A percentile compares a stretch with the other conserved stretches of the same genome.
These are phyloP conservation scores for Meloidogyne hapla DNA, from an alignment of 1,140 invertebrate genomes.

Conservation along the genomic window DNA sequence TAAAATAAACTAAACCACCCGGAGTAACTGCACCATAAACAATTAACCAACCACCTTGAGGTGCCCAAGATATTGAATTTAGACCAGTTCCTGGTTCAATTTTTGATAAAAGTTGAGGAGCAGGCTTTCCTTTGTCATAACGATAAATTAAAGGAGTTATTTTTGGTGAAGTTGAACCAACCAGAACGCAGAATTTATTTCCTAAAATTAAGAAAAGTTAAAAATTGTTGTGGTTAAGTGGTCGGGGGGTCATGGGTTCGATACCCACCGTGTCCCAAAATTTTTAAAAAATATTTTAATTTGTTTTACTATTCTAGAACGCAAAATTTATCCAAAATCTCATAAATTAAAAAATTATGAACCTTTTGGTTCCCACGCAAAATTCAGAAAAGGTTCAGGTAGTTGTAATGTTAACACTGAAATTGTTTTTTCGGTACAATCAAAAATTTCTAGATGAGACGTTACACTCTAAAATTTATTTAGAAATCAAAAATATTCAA, in stretches of 20 bases:
- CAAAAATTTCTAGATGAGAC: conserved; percentile 98
- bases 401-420: conserved; percentile 83
- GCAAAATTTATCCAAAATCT: not conserved
- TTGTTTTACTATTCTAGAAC: not conserved
- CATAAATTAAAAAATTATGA: conserved; percentile 60
- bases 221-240: no score
- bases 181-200: conserved; percentile 61
- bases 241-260: no score
- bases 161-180: conserved; percentile 47
- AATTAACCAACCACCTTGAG: conserved; percentile 57
- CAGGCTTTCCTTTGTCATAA: conserved; percentile 55
- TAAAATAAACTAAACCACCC: conserved; percentile 56
- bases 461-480: conserved; percentile 77
- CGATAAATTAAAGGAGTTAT: conserved; percentile 58
- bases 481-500: conserved; percentile 10
- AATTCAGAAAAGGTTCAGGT: conserved; percentile 77
- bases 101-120: conserved; percentile 55
- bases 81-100: conserved; percentile 59
- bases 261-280: no score
- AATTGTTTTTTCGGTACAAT: conserved; percentile 84
- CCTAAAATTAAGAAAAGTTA: conserved; percentile 34
- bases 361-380: conserved; percentile 96
- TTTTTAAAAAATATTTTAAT: no score
- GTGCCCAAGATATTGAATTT: conserved; percentile 56
- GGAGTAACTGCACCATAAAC: conserved; percentile 53